phyloP scores from a whole-genome alignment of 2,113 vertebrate genomes.

The Microcebus griseorufus region DNA sequence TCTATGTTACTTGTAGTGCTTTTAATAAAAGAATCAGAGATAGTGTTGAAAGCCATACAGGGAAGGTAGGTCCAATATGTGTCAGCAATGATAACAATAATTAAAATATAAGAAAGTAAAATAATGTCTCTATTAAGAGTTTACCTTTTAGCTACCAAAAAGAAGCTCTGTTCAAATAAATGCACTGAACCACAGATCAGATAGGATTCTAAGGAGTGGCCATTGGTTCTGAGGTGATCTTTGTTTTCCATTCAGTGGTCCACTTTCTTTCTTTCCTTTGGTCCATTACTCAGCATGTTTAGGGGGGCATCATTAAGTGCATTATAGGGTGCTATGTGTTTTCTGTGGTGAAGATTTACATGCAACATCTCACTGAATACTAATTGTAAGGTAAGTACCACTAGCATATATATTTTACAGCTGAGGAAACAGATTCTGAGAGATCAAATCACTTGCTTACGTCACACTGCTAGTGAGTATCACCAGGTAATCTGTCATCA shows the following conservation, averaged over 20 bases:
- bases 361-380: neutral
- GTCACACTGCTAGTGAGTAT: neutral
- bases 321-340: neutral
- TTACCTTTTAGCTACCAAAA: neutral
- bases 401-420: neutral
- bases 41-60: neutral
- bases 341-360: neutral
- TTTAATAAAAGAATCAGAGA: neutral
- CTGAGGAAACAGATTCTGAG: neutral
- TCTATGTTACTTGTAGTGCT: neutral
- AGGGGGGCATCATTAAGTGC: neutral
- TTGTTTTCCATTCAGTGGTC: neutral
- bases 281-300: neutral
- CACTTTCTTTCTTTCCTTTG: neutral
- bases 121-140: neutral
- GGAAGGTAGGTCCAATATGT: neutral
- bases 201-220: neutral
- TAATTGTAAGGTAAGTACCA: neutral
- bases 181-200: neutral
- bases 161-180: neutral
- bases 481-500: neutral
- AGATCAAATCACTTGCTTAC: neutral
- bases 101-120: neutral
- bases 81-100: neutral
- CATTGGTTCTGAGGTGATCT: neutral